Percentiles rank a stretch among this genome's conserved stretches.
These are phyloP conservation scores for Emydura subglobosa DNA, from an alignment of 2,113 vertebrate species.

Conservation along the genomic window DNA sequence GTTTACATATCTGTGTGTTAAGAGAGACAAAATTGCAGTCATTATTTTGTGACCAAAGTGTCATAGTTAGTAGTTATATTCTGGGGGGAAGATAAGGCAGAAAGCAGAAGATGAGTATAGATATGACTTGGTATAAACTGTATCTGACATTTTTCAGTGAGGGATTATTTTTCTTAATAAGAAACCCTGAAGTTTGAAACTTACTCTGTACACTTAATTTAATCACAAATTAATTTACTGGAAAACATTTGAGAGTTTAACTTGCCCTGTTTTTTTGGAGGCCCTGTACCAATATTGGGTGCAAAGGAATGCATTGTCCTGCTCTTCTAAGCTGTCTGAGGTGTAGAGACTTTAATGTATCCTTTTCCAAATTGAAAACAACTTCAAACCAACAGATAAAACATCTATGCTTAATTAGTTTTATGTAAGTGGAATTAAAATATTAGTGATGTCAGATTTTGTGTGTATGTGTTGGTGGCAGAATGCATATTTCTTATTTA, in stretches of 20 bases:
- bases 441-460: constrained; percentile 11
- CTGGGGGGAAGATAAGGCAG: background rate
- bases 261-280: background rate
- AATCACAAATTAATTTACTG: background rate
- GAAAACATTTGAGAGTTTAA: background rate
- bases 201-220: background rate
- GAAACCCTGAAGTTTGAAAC: background rate
- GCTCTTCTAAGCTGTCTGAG: background rate
- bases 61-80: background rate
- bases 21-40: background rate
- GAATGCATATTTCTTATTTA: constrained; percentile 62
- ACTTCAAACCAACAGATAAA: background rate
- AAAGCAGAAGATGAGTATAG: background rate
- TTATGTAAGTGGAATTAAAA: constrained; percentile 42
- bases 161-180: background rate
- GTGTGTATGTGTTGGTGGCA: background rate
- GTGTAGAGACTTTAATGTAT: background rate
- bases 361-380: background rate
- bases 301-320: background rate
- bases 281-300: background rate
- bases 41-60: background rate
- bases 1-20: background rate
- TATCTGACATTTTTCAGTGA: constrained; percentile 20
- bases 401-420: background rate
- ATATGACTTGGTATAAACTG: constrained; percentile 29